phyloP scores from a whole-genome alignment of 2,797 vertebrate genomes.

The Myotis vivesi region DNA sequence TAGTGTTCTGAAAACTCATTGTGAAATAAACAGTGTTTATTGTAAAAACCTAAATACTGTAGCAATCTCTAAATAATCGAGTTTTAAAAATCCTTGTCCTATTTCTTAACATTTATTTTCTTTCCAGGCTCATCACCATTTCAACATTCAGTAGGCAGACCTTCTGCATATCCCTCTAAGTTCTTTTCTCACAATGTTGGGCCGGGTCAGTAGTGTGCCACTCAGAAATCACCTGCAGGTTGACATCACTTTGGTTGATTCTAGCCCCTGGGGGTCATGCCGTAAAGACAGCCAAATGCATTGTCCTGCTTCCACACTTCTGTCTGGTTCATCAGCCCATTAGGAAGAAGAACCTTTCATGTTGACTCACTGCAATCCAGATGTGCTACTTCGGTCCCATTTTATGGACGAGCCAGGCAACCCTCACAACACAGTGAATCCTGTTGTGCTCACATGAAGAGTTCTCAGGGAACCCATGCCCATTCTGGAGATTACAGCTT shows the following conservation, averaged over 20 bases:
- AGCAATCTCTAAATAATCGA: constrained; percentile 39
- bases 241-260: background rate
- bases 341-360: background rate
- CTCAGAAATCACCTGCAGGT: background rate
- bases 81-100: constrained; percentile 17
- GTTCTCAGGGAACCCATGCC: background rate
- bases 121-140: background rate
- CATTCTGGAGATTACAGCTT: background rate
- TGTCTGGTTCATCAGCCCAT: background rate
- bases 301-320: background rate
- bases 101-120: constrained; percentile 47
- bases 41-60: constrained; percentile 31
- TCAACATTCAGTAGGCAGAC: background rate
- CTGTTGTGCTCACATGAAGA: rapidly evolving
- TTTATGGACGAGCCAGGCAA: background rate
- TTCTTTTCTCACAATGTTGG: background rate
- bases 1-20: constrained; percentile 53
- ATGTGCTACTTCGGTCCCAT: background rate
- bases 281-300: background rate
- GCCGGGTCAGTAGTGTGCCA: background rate
- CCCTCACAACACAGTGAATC: background rate
- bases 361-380: background rate
- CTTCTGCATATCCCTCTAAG: background rate
- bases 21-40: constrained; percentile 50
- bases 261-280: background rate